Conservation (phyloP, 2,113 vertebrate species). For the Actinemys pallida region DNA sequence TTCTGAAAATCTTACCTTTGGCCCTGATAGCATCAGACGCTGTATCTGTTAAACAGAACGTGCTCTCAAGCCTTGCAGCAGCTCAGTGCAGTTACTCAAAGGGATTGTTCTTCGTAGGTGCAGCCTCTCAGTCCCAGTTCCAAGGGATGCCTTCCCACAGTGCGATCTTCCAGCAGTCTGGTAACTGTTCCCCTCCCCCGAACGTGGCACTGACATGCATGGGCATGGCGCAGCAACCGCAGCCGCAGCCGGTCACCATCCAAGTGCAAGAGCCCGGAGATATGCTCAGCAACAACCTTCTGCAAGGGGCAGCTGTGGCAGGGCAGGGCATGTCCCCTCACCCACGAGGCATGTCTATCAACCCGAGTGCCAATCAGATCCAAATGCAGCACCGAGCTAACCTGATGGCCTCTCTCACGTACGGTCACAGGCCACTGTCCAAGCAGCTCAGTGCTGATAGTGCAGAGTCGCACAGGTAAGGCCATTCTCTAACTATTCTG, state of each 20-base stretch:
- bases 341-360: slow-evolving; percentile 67
- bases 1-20: neutral
- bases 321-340: slow-evolving; percentile 63
- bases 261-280: slow-evolving; percentile 93
- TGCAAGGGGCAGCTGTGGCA: slow-evolving; percentile 60
- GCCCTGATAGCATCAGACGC: neutral
- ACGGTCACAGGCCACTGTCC: slow-evolving; percentile 92
- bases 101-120: slow-evolving; percentile 74
- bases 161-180: slow-evolving; percentile 87
- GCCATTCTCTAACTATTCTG: fast-evolving
- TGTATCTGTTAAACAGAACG: fast-evolving
- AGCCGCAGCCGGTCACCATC: slow-evolving; percentile 93
- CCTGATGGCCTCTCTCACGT: slow-evolving; percentile 88
- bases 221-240: slow-evolving; percentile 86
- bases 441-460: slow-evolving; percentile 99
- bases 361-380: slow-evolving; percentile 77
- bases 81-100: neutral
- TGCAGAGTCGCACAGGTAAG: slow-evolving; percentile 96
- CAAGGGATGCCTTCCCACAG: slow-evolving; percentile 84
- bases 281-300: slow-evolving; percentile 78
- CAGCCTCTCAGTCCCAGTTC: slow-evolving; percentile 88
- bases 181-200: slow-evolving; percentile 90
- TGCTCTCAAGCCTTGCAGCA: fast-evolving
- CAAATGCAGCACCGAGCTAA: slow-evolving; percentile 86
- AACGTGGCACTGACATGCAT: slow-evolving; percentile 84